Conservation (phyloP, 1,140 invertebrate genomes). For the Thrips palmi region DNA sequence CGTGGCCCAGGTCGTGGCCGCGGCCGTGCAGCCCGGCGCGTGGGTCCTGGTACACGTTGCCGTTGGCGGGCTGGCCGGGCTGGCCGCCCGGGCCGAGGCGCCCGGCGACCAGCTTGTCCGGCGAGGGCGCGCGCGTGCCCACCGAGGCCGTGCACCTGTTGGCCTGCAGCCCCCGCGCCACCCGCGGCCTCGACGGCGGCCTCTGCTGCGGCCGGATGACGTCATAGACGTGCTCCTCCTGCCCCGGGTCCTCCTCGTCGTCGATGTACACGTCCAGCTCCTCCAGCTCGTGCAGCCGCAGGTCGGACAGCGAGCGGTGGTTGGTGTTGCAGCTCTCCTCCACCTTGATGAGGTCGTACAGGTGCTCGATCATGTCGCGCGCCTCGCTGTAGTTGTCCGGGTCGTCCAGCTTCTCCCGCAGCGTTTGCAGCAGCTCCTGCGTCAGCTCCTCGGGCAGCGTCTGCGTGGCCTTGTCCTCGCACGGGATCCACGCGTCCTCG, state of each 20-base stretch:
- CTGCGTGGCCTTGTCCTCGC: conserved; percentile 45
- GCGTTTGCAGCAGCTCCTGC: conserved; percentile 45
- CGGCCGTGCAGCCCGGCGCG: conserved; percentile 3
- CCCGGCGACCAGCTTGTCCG: conserved; percentile 31
- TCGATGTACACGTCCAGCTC: conserved; percentile 16
- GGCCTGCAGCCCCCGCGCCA: conserved; percentile 24
- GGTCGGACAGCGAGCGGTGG: conserved; percentile 20
- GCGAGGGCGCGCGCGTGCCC: conserved; percentile 37
- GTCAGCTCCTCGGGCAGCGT: conserved; percentile 55
- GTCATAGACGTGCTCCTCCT: conserved; percentile 33
- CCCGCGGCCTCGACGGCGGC: conserved; percentile 20
- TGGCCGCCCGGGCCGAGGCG: conserved; percentile 18
- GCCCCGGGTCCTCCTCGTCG: conserved; percentile 27
- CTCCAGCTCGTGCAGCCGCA: conserved; percentile 12
- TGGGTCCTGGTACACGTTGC: too few relatives aligned
- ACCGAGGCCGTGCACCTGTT: conserved; percentile 25
- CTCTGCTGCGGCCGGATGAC: conserved; percentile 29
- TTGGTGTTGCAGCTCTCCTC: conserved; percentile 48
- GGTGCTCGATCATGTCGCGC: conserved; percentile 53
- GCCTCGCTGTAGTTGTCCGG: conserved; percentile 54
- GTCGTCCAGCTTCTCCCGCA: conserved; percentile 46
- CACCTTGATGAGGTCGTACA: conserved; percentile 58
- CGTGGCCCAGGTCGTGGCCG: conserved; percentile 8
- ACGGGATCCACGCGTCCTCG: conserved; percentile 20
- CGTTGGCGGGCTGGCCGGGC: conserved; percentile 20